phyloP scores from a whole-genome alignment of 1,140 invertebrate species.

The Drosophila busckii region DNA sequence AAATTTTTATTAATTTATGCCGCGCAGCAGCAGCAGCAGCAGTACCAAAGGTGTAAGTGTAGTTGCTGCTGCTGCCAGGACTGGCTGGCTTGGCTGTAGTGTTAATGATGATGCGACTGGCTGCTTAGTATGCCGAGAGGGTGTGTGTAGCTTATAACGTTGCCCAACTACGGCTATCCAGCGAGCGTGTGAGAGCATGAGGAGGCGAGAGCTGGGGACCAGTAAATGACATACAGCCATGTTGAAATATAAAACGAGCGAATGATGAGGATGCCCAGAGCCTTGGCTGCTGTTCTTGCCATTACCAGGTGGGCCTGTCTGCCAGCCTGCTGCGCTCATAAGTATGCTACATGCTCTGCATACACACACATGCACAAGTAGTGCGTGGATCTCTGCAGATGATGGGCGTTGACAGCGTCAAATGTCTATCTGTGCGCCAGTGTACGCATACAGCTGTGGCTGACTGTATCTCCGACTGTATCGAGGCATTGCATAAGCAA shows the following conservation, averaged over 20 bases:
- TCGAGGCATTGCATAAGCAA: no score
- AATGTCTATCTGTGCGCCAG: slow-evolving; percentile 11
- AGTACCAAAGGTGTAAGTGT: slow-evolving; percentile 54
- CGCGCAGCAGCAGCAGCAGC: slow-evolving; percentile 65
- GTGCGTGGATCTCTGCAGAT: slow-evolving; percentile 39
- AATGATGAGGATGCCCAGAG: slow-evolving; percentile 49
- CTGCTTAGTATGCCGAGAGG: slow-evolving; percentile 64
- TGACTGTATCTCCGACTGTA: no score
- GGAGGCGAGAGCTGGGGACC: not conserved
- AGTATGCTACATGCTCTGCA: slow-evolving; percentile 40
- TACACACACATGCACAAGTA: slow-evolving; percentile 23
- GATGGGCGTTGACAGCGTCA: slow-evolving; percentile 47
- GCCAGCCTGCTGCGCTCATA: slow-evolving; percentile 35
- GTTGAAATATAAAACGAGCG: slow-evolving; percentile 68
- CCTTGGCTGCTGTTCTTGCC: slow-evolving; percentile 4
- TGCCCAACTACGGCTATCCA: slow-evolving; percentile 5
- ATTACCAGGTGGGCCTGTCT: slow-evolving; percentile 32
- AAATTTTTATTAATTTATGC: slow-evolving; percentile 79
- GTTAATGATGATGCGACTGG: slow-evolving; percentile 26
- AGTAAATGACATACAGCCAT: slow-evolving; percentile 7
- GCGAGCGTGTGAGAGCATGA: slow-evolving; percentile 37
- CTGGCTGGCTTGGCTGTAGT: slow-evolving; percentile 29
- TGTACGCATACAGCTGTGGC: slow-evolving; percentile 7
- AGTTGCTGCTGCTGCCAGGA: slow-evolving; percentile 27
- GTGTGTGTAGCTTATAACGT: slow-evolving; percentile 12